These are phyloP conservation scores for Pteronotus mesoamericanus DNA, from an alignment of 2,797 vertebrate genomes.

Conservation along the genomic window DNA sequence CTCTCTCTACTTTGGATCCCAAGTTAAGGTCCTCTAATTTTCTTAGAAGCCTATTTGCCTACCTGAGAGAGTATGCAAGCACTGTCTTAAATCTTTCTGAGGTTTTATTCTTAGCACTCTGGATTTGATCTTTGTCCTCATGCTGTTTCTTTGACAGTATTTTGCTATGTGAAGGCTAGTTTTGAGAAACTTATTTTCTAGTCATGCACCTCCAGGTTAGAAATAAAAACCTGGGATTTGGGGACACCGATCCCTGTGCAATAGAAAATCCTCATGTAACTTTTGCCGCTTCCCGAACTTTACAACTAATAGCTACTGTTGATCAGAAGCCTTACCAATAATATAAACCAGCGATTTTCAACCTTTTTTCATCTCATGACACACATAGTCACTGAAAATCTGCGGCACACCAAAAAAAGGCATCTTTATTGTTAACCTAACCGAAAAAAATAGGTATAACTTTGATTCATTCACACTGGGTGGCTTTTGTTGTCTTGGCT, in stretches of 20 bases:
- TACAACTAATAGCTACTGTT: neutral
- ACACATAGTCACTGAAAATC: neutral
- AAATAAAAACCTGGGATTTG: neutral
- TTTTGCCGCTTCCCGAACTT: neutral
- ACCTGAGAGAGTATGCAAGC: neutral
- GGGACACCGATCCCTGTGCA: neutral
- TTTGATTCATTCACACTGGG: neutral
- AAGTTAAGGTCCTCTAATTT: neutral
- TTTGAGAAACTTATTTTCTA: slow-evolving; percentile 12
- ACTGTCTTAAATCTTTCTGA: neutral
- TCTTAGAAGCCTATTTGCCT: neutral
- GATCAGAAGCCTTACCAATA: neutral
- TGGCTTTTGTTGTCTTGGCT: neutral
- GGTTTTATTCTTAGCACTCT: neutral
- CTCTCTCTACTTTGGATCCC: neutral
- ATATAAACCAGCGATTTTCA: neutral
- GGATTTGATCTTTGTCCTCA: neutral
- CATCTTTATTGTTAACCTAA: neutral
- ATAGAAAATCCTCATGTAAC: neutral
- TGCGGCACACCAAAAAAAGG: neutral
- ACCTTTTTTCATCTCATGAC: neutral
- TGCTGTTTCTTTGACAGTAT: neutral
- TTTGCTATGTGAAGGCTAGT: neutral
- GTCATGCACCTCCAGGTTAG: neutral
- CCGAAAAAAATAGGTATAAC: neutral